Percentiles rank a stretch among this genome's conserved stretches.
These are phyloP conservation scores for Iguana delicatissima DNA, from an alignment of 2,797 vertebrate species.

Conservation along the genomic window DNA sequence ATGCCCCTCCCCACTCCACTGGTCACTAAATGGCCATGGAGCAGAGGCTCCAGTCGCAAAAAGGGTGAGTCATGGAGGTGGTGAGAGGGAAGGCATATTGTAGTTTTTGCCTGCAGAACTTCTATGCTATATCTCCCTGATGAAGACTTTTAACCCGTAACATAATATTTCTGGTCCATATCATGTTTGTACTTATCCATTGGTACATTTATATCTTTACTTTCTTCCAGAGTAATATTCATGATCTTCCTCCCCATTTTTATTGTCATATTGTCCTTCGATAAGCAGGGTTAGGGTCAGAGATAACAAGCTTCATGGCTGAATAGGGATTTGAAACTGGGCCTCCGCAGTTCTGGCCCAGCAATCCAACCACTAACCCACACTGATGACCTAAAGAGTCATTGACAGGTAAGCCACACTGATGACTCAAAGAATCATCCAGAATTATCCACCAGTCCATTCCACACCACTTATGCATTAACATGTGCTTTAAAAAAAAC, in stretches of 20 bases:
- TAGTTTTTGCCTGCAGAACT: too few relatives aligned
- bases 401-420: not conserved
- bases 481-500: not conserved
- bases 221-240: not conserved
- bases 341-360: too few relatives aligned
- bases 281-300: not conserved
- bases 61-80: too few relatives aligned
- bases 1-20: too few relatives aligned
- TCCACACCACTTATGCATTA: not conserved
- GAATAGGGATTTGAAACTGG: not conserved
- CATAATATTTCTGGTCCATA: not conserved
- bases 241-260: not conserved
- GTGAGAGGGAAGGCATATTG: too few relatives aligned
- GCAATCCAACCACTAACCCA: not conserved
- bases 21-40: too few relatives aligned
- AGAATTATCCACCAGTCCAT: not conserved
- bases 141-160: too few relatives aligned
- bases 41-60: too few relatives aligned
- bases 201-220: not conserved
- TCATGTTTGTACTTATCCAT: not conserved
- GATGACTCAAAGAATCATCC: not conserved
- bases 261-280: not conserved
- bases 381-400: not conserved
- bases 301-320: not conserved
- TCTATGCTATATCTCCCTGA: too few relatives aligned